Evolutionary conservation across 2,888 invertebrate species (phyloP).

Genomic region (Oligia latruncula): DNA sequence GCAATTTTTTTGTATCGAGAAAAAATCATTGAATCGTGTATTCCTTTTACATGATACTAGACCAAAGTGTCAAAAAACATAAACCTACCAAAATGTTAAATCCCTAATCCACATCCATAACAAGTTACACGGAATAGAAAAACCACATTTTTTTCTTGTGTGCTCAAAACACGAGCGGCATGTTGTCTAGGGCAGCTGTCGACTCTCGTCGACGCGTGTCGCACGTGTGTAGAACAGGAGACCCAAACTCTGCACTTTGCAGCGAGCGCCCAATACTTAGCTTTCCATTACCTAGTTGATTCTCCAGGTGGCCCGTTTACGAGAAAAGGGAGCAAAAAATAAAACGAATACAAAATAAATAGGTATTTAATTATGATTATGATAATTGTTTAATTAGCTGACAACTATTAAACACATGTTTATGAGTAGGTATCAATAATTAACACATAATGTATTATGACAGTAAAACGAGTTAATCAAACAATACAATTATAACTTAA

Average conservation of each 20-base stretch:
- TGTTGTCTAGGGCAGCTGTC: not conserved
- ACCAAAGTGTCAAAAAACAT: too few relatives aligned
- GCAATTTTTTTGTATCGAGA: too few relatives aligned
- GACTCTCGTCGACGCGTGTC: not conserved
- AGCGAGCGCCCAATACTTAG: too few relatives aligned
- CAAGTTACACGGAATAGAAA: too few relatives aligned
- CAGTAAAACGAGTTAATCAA: not conserved
- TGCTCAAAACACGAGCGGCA: not conserved
- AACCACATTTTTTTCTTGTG: not conserved
- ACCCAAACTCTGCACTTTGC: not conserved
- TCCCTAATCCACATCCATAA: too few relatives aligned
- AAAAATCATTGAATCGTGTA: too few relatives aligned
- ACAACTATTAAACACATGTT: conserved; percentile 1
- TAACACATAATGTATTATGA: not conserved
- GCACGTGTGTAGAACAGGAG: not conserved
- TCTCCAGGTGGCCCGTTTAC: not conserved
- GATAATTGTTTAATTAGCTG: conserved; percentile 1
- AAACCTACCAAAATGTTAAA: too few relatives aligned
- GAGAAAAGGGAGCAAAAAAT: conserved; percentile 16
- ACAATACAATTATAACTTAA: not conserved
- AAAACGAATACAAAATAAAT: conserved; percentile 4
- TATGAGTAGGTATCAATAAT: conserved; percentile 7
- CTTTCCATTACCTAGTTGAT: too few relatives aligned
- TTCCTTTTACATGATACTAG: too few relatives aligned
- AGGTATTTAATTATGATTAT: not conserved